Evolutionary conservation across 2,113 vertebrate genomes (phyloP).

Genomic region (Rhinoderma darwinii): DNA sequence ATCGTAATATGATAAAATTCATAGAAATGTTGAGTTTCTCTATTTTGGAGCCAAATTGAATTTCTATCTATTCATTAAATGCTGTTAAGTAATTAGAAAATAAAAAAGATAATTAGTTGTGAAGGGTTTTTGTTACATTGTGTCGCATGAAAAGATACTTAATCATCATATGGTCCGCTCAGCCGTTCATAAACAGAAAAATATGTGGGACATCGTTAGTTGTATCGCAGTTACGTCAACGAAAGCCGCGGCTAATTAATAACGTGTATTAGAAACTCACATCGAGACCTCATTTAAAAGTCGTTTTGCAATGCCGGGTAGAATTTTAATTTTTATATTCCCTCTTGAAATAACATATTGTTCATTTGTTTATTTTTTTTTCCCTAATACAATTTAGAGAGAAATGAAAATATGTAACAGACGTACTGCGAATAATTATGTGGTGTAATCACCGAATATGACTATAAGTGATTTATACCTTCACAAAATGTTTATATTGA

Average conservation of each 20-base stretch:
- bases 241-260: neutral
- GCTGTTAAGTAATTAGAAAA: neutral
- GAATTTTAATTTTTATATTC: neutral
- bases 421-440: neutral
- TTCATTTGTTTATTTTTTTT: neutral
- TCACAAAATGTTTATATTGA: too few relatives aligned
- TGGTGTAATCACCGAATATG: neutral
- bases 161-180: neutral
- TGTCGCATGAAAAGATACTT: neutral
- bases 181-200: slow-evolving; percentile 7
- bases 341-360: neutral
- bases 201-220: neutral
- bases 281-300: neutral
- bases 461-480: neutral
- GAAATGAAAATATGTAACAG: neutral
- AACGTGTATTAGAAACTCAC: neutral
- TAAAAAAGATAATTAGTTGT: neutral
- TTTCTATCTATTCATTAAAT: slow-evolving; percentile 10
- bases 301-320: neutral
- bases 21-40: neutral
- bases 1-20: neutral
- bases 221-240: neutral
- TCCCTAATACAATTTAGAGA: neutral
- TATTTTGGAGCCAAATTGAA: neutral
- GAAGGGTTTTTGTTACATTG: neutral